Evolutionary conservation across 2,797 vertebrate genomes (phyloP).

Genomic region (Arnoldichthys spilopterus): DNA sequence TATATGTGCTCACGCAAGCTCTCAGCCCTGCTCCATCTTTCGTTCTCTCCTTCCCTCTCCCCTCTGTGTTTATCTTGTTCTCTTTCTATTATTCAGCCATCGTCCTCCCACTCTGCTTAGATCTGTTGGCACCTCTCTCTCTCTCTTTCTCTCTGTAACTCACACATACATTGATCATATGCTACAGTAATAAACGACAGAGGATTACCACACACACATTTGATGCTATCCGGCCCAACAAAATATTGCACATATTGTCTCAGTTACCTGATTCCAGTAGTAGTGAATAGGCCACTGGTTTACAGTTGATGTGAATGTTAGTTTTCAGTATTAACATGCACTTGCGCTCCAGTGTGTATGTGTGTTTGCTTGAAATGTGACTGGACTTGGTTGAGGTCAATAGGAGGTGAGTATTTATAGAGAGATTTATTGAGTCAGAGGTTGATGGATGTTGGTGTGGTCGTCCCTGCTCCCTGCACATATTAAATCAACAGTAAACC

Average conservation of each 20-base stretch:
- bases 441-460: slow-evolving; percentile 23
- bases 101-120: not conserved
- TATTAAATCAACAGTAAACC: slow-evolving; percentile 49
- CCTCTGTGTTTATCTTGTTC: not conserved
- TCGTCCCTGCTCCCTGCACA: slow-evolving; percentile 9
- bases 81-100: slow-evolving; percentile 7
- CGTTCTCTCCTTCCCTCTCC: not conserved
- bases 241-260: too few species aligned
- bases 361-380: not conserved
- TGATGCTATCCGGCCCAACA: too few species aligned
- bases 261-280: too few species aligned
- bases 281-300: too few species aligned
- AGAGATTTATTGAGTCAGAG: slow-evolving; percentile 19
- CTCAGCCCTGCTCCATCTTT: slow-evolving; percentile 9
- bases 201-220: not conserved
- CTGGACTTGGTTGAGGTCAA: slow-evolving; percentile 1
- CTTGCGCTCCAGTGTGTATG: too few species aligned
- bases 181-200: slow-evolving; percentile 10
- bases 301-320: too few species aligned
- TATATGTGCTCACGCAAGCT: slow-evolving; percentile 5
- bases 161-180: slow-evolving; percentile 26
- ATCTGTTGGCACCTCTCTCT: not conserved
- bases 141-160: not conserved
- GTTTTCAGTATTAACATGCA: too few species aligned
- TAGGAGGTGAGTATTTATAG: slow-evolving; percentile 25